Base-by-base conservation (phyloP, 2,113 vertebrate genomes). In the Rattus norvegicus region DNA sequence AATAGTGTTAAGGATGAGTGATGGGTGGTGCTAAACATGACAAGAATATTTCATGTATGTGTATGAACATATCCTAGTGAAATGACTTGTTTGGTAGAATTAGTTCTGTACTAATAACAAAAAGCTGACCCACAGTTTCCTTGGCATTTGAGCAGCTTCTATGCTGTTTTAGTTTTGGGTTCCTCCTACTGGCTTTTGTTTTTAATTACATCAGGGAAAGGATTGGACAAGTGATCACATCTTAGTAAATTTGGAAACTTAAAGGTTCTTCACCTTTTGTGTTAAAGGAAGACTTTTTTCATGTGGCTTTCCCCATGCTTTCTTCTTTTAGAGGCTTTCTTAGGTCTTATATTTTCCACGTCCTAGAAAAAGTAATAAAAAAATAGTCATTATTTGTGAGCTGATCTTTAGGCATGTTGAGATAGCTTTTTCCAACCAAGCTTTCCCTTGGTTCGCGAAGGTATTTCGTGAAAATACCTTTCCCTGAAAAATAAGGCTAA, bases 141-240 rank as follows among this genome's bases (percentile, higher is more conserved):
- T 79, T 47, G 61, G 47, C 93, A n/a, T 72, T 86, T 13, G 67
- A 79, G 28, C 33, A 87, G 70, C 33, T 90, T 92, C 26, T 24
- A 77, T 36, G 7, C n/a, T 90, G 47, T 54, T 11, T 93, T 54
- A 6, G 2, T 30, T 95, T 95, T 93, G 79, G 6, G 5, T 63
- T 87, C 30, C 47, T 87, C 89, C 20, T 54, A 95, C 75, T 97
- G 88, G n/a, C 33, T 75, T 94, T 95, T 80, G 49, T 76, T 93
- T 93, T 79, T 92, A 93, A 81, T 85, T 80, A n/a, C 20, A 63
- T 81, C 36, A 88, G 69, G 14, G 43, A 54, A 86, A 76, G 30
- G 56, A 80, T 86, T n/a, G 43, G 63, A 39, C 28, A 30, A 85
- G 0, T 75, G 52, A 93, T 43, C 52, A 33, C 28, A 87, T 86